phyloP scores from a whole-genome alignment of 2,113 vertebrate genomes.

The Limnothrissa miodon region DNA sequence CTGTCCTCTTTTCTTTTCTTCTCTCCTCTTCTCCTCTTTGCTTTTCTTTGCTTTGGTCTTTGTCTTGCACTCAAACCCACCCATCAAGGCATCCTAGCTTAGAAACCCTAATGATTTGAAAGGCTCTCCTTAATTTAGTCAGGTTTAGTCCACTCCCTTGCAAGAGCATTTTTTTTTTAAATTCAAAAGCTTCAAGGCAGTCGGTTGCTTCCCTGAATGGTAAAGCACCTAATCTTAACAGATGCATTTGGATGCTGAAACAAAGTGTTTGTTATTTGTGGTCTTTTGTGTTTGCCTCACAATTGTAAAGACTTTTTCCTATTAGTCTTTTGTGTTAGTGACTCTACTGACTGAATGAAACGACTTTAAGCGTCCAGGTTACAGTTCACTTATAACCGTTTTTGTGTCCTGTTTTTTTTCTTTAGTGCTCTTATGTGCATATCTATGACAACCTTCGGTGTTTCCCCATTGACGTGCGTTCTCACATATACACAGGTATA shows the following conservation, averaged over 20 bases:
- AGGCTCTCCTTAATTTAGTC: slow-evolving; percentile 7
- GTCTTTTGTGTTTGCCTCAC: neutral
- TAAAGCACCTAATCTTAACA: neutral
- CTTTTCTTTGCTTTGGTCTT: slow-evolving; percentile 42
- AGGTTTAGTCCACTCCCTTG: neutral
- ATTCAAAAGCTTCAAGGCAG: neutral
- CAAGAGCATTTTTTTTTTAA: neutral
- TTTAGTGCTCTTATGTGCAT: neutral
- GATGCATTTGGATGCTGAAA: neutral
- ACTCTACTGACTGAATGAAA: neutral
- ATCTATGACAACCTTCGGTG: neutral
- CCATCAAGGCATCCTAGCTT: neutral
- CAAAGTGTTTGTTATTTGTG: neutral
- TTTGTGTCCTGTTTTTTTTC: neutral
- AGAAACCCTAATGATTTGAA: neutral
- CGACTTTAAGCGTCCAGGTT: neutral
- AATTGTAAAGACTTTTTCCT: neutral
- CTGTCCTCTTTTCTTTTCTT: slow-evolving; percentile 56
- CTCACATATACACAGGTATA: neutral
- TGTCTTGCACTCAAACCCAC: neutral
- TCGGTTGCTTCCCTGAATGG: neutral
- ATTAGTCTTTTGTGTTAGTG: neutral
- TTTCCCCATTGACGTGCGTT: neutral
- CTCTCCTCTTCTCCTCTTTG: slow-evolving; percentile 46
- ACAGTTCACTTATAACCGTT: neutral